A percentile compares a stretch with the other conserved stretches of the same genome.
These are phyloP conservation scores for Notamacropus eugenii DNA, from an alignment of 2,797 vertebrate genomes.

Conservation along the genomic window DNA sequence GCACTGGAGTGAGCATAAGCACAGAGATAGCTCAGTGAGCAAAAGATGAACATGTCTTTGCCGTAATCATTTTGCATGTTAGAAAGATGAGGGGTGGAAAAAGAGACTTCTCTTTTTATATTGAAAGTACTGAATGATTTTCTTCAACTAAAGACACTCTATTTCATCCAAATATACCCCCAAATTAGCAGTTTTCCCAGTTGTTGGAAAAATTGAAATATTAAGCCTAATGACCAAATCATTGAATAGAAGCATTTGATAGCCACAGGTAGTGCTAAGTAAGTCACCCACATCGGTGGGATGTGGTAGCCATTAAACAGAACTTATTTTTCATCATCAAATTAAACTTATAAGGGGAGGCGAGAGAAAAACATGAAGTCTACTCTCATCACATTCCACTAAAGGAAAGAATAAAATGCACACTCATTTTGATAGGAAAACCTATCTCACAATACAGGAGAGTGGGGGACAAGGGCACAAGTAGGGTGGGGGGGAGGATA, in stretches of 20 bases:
- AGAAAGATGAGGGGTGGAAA: constrained; percentile 24
- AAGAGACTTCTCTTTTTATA: not conserved
- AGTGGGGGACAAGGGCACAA: too few species aligned
- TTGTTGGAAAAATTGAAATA: constrained; percentile 20
- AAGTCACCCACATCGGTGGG: constrained; percentile 19
- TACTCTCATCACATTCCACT: too few species aligned
- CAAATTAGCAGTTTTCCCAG: constrained; percentile 1
- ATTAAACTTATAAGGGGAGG: not conserved
- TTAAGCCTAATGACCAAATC: not conserved
- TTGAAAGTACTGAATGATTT: constrained; percentile 37
- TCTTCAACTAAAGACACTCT: constrained; percentile 9
- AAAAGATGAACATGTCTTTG: constrained; percentile 24
- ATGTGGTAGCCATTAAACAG: constrained; percentile 23
- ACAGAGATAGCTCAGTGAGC: constrained; percentile 8
- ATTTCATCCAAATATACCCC: constrained; percentile 14
- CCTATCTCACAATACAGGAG: too few species aligned
- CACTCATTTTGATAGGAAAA: too few species aligned
- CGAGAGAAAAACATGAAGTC: too few species aligned
- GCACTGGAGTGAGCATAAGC: not conserved
- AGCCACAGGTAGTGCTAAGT: not conserved
- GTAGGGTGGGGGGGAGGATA: too few species aligned
- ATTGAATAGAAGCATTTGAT: not conserved
- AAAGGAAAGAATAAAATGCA: too few species aligned
- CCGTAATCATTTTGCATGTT: not conserved
- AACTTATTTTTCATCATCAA: constrained; percentile 35